A percentile compares a stretch with the other conserved stretches of the same genome.
These are phyloP conservation scores for Nicator chloris DNA, from an alignment of 2,113 vertebrate genomes.

Conservation along the genomic window DNA sequence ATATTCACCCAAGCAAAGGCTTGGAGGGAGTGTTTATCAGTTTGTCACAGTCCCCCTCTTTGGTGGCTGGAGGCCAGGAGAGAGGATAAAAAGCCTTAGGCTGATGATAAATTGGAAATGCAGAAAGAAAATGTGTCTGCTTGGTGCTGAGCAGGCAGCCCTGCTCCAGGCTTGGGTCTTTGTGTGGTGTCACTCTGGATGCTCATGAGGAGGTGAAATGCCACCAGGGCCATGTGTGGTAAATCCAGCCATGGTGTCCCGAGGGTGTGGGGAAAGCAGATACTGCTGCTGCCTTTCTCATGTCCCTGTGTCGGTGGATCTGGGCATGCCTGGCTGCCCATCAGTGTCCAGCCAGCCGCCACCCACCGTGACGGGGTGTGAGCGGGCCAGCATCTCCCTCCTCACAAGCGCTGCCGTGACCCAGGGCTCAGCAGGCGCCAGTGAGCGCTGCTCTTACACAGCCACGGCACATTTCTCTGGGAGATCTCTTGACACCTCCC, in stretches of 20 bases:
- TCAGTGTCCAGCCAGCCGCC: accelerated
- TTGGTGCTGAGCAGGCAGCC: not conserved
- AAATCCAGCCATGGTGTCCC: not conserved
- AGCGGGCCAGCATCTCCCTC: not conserved
- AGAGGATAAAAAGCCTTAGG: not conserved
- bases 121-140: not conserved
- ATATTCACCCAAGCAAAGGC: not conserved
- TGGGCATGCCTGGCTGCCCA: not conserved
- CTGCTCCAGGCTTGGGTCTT: not conserved
- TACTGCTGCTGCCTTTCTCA: not conserved
- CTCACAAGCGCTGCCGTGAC: not conserved
- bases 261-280: not conserved
- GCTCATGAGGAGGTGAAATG: not conserved
- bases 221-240: accelerated
- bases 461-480: accelerated
- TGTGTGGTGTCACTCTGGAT: not conserved
- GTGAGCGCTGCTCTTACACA: accelerated
- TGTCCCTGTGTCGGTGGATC: not conserved
- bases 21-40: not conserved
- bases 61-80: not conserved
- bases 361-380: accelerated
- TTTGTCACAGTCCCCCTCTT: conserved; percentile 11
- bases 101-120: not conserved
- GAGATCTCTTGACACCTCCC: not conserved
- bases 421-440: not conserved